Percentiles rank a stretch among this genome's conserved stretches.
Conservation (phyloP, 1,140 invertebrate genomes). For the Psilanteris sp. region DNA sequence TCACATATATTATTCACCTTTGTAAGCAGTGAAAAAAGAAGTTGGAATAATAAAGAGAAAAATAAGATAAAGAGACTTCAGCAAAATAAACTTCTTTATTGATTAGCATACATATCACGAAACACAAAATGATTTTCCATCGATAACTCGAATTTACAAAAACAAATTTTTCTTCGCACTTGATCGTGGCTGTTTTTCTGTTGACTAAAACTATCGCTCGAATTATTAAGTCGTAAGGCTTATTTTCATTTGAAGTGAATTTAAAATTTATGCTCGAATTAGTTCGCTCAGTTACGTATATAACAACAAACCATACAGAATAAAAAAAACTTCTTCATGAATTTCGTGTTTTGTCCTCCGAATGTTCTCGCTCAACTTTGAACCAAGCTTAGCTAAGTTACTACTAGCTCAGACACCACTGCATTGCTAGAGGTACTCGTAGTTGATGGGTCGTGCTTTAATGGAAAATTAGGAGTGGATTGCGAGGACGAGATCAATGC, state of each 20-base stretch:
- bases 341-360: not conserved
- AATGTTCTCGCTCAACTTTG: constrained; percentile 1
- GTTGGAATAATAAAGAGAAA: constrained; percentile 35
- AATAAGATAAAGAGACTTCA: constrained; percentile 50
- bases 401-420: too few relatives aligned
- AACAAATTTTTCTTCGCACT: constrained; percentile 34
- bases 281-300: constrained; percentile 1
- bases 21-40: constrained; percentile 25
- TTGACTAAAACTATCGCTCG: constrained; percentile 11
- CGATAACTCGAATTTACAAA: constrained; percentile 55
- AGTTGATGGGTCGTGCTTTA: constrained; percentile 30
- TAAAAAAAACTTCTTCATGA: not conserved
- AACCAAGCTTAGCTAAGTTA: too few relatives aligned
- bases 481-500: constrained; percentile 28
- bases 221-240: constrained; percentile 18
- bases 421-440: constrained; percentile 37
- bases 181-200: constrained; percentile 6
- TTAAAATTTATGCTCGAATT: too few relatives aligned
- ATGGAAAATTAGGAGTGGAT: constrained; percentile 60
- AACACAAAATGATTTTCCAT: constrained; percentile 54
- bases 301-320: constrained; percentile 7
- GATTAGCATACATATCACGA: constrained; percentile 60
- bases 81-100: constrained; percentile 65
- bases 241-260: too few relatives aligned
- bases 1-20: too few relatives aligned